Evolutionary conservation across 2,113 vertebrate genomes (phyloP), one percentile per base, ranked within the genome.

Genomic region (Tyto alba): DNA sequence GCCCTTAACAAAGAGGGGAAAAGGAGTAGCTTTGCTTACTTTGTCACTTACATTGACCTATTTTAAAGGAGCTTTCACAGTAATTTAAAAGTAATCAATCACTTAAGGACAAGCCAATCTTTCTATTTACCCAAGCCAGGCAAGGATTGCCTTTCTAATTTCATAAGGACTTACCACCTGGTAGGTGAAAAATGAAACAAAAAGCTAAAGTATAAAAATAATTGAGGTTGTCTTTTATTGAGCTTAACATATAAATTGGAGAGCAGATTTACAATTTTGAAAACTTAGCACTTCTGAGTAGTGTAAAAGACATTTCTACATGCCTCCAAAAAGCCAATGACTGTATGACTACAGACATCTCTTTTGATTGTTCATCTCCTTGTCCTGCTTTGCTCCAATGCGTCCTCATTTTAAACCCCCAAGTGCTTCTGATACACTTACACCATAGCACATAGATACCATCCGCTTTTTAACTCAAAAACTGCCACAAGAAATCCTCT

Each of bases 1-100:
- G 50, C 7, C 9, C 40, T n/a, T 50, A 90, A 80, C 88, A 86
- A 76, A 88, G 40, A 79, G 9, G 19, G 79, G 85, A 52, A 95
- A 69, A 78, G 73, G 71, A 94, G 53, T 73, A 88, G n/a, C 32
- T 93, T 79, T 93, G 72, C 85, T 93, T 83, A 63, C 40, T 89
- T 88, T 89, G 40, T 80, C 59, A 62, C 32, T 94, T 87, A 32
- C 22, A 34, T 30, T 95, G 56, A 76, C 55, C 55, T 74, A 71
- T 83, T 96, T 93, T 73, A 95, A 97, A 96, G 41, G 59, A 95
- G 66, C 29, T 88, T 94, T 97, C 84, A 75, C 59, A 81, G 73
- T 91, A 93, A 97, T 97, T 96, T 95, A 96, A 81, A 75, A 95
- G 69, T 73, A 97, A 97, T 96, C 92, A 95, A 81, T 71, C 86